These are phyloP conservation scores for Siniperca scherzeri DNA, from an alignment of 2,797 vertebrate species.

Conservation along the genomic window DNA sequence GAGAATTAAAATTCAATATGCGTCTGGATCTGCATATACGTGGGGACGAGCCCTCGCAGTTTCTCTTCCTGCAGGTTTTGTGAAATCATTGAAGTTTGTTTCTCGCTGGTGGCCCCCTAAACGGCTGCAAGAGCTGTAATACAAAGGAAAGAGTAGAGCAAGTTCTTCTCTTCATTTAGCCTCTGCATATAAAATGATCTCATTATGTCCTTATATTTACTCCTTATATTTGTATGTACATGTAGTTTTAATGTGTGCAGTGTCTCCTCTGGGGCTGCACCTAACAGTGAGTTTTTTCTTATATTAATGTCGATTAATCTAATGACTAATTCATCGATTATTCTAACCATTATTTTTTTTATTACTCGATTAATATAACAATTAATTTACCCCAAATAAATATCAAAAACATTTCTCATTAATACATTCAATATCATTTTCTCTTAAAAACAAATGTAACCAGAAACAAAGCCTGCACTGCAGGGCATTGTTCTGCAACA, in stretches of 20 bases:
- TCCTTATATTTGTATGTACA: background rate
- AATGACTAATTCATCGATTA: no score
- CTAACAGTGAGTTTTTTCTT: no score
- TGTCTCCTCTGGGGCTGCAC: background rate
- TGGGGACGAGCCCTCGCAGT: background rate
- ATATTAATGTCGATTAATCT: no score
- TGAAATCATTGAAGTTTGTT: slow-evolving; percentile 3
- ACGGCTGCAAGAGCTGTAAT: background rate
- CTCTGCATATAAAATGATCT: background rate
- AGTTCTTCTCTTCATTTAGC: background rate
- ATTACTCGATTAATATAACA: no score
- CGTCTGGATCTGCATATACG: background rate
- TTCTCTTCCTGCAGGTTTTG: slow-evolving; percentile 5
- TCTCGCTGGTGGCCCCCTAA: background rate
- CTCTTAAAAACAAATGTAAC: no score
- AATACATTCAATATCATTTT: no score
- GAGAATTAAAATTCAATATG: background rate
- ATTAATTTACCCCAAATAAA: no score
- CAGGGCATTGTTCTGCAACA: no score
- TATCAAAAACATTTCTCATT: no score
- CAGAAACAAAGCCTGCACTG: no score
- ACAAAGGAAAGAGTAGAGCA: background rate
- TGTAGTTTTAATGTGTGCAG: background rate
- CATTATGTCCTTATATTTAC: background rate
- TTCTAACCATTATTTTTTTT: no score